Conservation (phyloP, 2,797 vertebrate species). For the Mastacembelus armatus region DNA sequence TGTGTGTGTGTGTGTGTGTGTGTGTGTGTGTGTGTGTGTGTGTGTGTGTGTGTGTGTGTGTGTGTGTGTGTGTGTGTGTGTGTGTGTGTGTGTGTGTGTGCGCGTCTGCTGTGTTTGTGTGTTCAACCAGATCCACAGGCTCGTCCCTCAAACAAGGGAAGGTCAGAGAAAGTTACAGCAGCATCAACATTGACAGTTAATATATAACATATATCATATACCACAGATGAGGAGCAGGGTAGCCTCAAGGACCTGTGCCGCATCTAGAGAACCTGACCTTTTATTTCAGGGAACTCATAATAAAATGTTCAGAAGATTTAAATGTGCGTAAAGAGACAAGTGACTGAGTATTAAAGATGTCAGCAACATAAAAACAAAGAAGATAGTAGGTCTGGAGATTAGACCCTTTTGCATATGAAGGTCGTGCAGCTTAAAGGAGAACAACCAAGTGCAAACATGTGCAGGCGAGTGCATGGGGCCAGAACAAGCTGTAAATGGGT, state of each 20-base stretch:
- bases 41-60: constrained; percentile 8
- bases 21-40: constrained; percentile 1
- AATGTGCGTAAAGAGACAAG: too few species aligned
- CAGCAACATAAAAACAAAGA: neutral
- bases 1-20: neutral
- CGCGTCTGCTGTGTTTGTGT: constrained; percentile 10
- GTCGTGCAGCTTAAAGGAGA: too few species aligned
- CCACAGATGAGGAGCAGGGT: too few species aligned
- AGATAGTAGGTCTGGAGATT: too few species aligned
- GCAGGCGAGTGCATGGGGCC: neutral
- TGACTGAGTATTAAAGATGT: too few species aligned
- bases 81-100: too few species aligned
- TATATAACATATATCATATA: too few species aligned
- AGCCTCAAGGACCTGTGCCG: too few species aligned
- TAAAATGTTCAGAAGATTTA: neutral
- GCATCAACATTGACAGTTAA: neutral
- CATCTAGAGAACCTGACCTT: too few species aligned
- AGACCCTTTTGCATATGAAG: too few species aligned
- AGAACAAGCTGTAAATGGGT: neutral
- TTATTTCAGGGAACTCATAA: too few species aligned
- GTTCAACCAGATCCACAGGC: too few species aligned
- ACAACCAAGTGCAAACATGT: neutral
- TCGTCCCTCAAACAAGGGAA: constrained; percentile 6
- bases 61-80: neutral
- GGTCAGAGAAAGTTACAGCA: constrained; percentile 17